Conservation (phyloP, 2,113 vertebrate genomes). For the Opisthocomus hoazin region DNA sequence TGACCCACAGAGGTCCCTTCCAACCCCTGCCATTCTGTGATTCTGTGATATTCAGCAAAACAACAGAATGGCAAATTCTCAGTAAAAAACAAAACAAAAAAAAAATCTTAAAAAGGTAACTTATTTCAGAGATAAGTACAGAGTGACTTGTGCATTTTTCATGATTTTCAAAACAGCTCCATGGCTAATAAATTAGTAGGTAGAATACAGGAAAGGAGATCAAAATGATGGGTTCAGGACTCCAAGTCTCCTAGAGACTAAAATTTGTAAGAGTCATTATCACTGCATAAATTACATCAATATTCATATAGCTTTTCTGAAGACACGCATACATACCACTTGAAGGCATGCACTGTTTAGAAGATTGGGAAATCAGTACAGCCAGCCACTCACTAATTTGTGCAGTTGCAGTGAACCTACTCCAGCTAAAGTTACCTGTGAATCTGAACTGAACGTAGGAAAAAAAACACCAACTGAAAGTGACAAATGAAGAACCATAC, state of each 20-base stretch:
- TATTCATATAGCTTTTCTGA: background rate
- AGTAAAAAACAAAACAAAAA: background rate
- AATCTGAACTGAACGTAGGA: background rate
- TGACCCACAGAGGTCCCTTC: too few species aligned
- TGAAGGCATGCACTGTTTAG: background rate
- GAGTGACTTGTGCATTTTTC: background rate
- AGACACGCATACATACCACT: background rate
- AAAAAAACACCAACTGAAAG: background rate
- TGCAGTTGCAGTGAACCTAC: background rate
- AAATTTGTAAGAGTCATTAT: background rate
- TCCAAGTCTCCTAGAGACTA: background rate
- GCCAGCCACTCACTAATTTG: background rate
- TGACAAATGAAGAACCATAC: background rate
- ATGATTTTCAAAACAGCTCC: background rate
- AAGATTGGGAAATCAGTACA: background rate
- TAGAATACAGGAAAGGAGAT: background rate
- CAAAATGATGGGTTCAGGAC: background rate
- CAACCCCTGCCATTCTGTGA: too few species aligned
- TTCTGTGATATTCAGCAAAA: slow-evolving; percentile 4
- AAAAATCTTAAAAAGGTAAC: background rate
- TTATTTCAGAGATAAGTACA: background rate
- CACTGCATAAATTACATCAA: background rate
- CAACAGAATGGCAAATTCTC: background rate
- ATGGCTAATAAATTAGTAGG: background rate
- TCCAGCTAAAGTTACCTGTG: background rate